Evolutionary conservation across 2,797 vertebrate species (phyloP), one percentile per base, ranked within the genome.

Genomic region (Lepidocolaptes lacrymiger): DNA sequence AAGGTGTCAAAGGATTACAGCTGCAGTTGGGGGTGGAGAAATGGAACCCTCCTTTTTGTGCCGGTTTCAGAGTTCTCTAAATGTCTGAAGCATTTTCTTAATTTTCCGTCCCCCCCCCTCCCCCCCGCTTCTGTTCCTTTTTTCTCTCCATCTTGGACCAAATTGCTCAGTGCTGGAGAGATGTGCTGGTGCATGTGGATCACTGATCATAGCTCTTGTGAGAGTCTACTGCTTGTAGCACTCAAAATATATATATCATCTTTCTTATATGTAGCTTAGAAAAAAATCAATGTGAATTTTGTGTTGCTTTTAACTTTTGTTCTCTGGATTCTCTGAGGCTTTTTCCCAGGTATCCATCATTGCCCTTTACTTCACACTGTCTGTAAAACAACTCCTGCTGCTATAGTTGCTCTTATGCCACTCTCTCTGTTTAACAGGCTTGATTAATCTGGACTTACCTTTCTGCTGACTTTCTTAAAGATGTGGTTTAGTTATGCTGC

Each of bases 371-470:
- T 89, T 85, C 23, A 37, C 36, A 22, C 39, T 74, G 75, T 22
- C 75, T 82, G 68, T 95, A 85, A 91, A 96, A 64, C 71, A 91
- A 13, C 71, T 90, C 43, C 62, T 82, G 63, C 85, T 90, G 49
- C 51, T 87, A 12, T 32, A 59, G 59, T 76, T 85, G 78, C n/a
- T 73, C 59, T 77, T 74, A 36, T 2, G 41, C 77, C 28, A 16
- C 78, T 74, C 30, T 94, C 73, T 83, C 52, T 82, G 62, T 84
- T 85, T 85, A 93, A 67, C 75, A 87, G 71, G 52, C 75, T 77
- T 93, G 94, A 92, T 96, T 49, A 64, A 88, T 79, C 86, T 87
- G 83, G 80, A 32, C 91, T 93, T 93, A 92, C 93, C 88, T 93
- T 90, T 86, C 85, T 95, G 80, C 73, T 1, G 41, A 37, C 76